Conservation (phyloP, 1,140 invertebrate species). For the Planococcus citri region DNA sequence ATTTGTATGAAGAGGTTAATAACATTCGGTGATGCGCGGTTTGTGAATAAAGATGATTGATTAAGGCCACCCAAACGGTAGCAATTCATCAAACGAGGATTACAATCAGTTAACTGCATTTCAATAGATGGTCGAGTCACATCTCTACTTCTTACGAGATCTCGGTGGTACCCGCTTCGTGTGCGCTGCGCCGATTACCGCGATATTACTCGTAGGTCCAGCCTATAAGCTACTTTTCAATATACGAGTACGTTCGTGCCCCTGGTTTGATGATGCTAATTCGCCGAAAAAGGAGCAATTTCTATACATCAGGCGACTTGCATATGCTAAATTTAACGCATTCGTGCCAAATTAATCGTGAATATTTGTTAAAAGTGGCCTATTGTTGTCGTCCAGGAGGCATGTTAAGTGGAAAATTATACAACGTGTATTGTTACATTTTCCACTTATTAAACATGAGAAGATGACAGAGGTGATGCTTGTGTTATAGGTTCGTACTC, state of each 20-base stretch:
- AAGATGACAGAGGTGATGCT: too few species aligned
- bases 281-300: not conserved
- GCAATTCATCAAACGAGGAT: constrained; percentile 14
- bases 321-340: not conserved
- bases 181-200: too few species aligned
- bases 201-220: too few species aligned
- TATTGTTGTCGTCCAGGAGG: not conserved
- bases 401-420: not conserved
- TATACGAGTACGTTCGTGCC: not conserved
- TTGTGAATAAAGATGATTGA: constrained; percentile 11
- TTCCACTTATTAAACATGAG: not conserved
- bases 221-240: too few species aligned
- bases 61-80: constrained; percentile 14
- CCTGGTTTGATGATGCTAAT: not conserved
- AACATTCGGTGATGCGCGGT: not conserved
- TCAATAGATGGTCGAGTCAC: not conserved
- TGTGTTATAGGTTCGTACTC: too few species aligned
- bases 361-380: not conserved
- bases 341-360: not conserved
- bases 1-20: not conserved
- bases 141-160: not conserved
- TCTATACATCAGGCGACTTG: not conserved
- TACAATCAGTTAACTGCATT: constrained; percentile 11
- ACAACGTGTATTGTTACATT: not conserved
- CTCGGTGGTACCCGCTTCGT: too few species aligned